These are phyloP conservation scores for Galeopterus variegatus DNA, from an alignment of 2,113 vertebrate genomes.

Conservation along the genomic window DNA sequence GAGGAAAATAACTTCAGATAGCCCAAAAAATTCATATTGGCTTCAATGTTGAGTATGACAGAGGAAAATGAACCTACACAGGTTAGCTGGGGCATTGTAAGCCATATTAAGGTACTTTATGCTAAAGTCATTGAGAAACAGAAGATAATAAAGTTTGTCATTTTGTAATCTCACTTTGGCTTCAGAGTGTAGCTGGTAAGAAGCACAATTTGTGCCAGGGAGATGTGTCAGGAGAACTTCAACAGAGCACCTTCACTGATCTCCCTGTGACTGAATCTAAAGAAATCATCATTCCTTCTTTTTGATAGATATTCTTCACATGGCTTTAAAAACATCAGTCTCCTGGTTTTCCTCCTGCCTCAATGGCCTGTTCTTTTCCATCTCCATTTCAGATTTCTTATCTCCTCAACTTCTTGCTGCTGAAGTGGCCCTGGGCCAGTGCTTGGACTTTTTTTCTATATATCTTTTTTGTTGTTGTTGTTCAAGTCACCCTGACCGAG, in stretches of 20 bases:
- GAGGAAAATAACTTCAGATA: conserved; percentile 25
- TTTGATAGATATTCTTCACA: background rate
- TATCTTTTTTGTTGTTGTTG: background rate
- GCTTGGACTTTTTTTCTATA: background rate
- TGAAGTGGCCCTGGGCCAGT: background rate
- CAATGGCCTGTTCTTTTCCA: background rate
- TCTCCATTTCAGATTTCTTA: background rate
- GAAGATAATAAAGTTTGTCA: background rate
- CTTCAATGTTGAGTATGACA: background rate
- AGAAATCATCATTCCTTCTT: background rate
- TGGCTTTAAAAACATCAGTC: background rate
- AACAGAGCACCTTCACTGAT: background rate
- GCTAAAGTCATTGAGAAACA: background rate
- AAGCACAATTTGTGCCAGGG: background rate
- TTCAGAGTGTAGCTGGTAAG: background rate
- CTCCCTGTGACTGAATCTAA: background rate
- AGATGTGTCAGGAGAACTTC: background rate
- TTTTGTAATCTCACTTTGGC: background rate
- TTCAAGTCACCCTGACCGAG: background rate
- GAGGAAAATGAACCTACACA: background rate
- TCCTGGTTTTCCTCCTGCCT: background rate
- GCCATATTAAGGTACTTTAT: background rate
- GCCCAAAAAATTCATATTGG: background rate
- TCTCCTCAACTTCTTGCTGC: background rate
- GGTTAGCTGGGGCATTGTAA: background rate